A percentile compares a stretch with the other conserved stretches of the same genome.
Conservation (phyloP, 1,140 invertebrate species). For the Tetraneura akinire region DNA sequence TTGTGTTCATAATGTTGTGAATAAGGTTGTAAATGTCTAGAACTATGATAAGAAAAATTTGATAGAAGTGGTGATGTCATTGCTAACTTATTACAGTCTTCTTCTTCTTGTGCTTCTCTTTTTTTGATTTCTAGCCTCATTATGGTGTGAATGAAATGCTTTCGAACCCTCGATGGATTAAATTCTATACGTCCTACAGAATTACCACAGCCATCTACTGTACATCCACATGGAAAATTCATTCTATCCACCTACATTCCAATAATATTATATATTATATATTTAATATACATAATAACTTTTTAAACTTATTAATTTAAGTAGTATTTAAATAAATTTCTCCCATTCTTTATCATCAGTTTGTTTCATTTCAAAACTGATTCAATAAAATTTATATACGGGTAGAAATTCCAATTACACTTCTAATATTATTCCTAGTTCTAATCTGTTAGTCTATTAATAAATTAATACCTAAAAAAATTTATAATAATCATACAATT, state of each 20-base stretch:
- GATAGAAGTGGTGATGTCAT: constrained; percentile 28
- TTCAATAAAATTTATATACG: not conserved
- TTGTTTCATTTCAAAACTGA: not conserved
- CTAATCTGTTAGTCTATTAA: not conserved
- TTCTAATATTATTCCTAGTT: not conserved
- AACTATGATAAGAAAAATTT: constrained; percentile 33
- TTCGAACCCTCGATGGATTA: constrained; percentile 90
- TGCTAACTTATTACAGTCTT: constrained; percentile 48
- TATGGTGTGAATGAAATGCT: constrained; percentile 96
- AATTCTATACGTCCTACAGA: constrained; percentile 91
- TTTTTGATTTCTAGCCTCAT: constrained; percentile 91
- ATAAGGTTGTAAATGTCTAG: constrained; percentile 27
- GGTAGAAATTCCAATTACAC: not conserved
- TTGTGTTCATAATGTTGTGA: constrained; percentile 19
- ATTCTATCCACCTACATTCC: constrained; percentile 79
- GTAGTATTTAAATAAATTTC: not conserved
- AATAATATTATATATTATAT: constrained; percentile 27
- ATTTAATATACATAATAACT: not conserved
- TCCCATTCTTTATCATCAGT: not conserved
- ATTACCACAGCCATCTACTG: constrained; percentile 91
- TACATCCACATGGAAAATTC: constrained; percentile 96
- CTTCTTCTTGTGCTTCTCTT: constrained; percentile 63
- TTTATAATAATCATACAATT: too few species aligned
- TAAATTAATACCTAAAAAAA: too few species aligned
- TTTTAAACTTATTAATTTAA: not conserved